Conservation (phyloP, 2,888 invertebrate species). For the Anticlea derivata region DNA sequence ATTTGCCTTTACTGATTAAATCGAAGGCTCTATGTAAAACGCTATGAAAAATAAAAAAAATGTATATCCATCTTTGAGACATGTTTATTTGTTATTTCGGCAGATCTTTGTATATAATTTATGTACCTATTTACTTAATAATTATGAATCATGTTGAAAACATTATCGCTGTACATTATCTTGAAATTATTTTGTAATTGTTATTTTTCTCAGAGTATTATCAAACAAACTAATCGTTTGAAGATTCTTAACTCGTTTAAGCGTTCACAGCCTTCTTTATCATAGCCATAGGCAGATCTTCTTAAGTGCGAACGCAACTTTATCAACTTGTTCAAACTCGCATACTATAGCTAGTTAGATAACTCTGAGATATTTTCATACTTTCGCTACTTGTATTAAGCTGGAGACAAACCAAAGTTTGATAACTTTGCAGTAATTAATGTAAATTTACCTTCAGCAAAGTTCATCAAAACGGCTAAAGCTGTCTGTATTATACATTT, state of each 20-base stretch:
- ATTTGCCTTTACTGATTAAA: slow-evolving; percentile 64
- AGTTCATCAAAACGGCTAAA: slow-evolving; percentile 73
- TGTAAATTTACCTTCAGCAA: slow-evolving; percentile 70
- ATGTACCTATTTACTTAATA: slow-evolving; percentile 57
- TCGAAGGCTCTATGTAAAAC: slow-evolving; percentile 75
- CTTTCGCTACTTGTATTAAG: slow-evolving; percentile 64
- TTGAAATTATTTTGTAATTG: slow-evolving; percentile 34
- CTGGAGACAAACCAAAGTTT: slow-evolving; percentile 88
- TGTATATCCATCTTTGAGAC: slow-evolving; percentile 51
- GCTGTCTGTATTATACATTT: slow-evolving; percentile 60
- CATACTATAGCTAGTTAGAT: slow-evolving; percentile 1
- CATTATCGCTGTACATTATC: slow-evolving; percentile 31
- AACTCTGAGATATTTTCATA: slow-evolving; percentile 37
- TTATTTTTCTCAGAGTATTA: slow-evolving; percentile 16
- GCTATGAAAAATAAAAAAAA: slow-evolving; percentile 51
- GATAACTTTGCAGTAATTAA: slow-evolving; percentile 70
- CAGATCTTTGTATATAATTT: slow-evolving; percentile 80
- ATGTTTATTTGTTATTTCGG: slow-evolving; percentile 70
- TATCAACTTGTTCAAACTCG: not conserved
- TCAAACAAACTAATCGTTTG: not conserved
- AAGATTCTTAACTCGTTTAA: not conserved
- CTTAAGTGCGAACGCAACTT: not conserved
- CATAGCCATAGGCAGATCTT: not conserved
- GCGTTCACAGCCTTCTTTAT: not conserved
- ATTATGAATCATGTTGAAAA: slow-evolving; percentile 42